Conservation (phyloP, 2,113 vertebrate genomes). For the Protobothrops mucrosquamatus region DNA sequence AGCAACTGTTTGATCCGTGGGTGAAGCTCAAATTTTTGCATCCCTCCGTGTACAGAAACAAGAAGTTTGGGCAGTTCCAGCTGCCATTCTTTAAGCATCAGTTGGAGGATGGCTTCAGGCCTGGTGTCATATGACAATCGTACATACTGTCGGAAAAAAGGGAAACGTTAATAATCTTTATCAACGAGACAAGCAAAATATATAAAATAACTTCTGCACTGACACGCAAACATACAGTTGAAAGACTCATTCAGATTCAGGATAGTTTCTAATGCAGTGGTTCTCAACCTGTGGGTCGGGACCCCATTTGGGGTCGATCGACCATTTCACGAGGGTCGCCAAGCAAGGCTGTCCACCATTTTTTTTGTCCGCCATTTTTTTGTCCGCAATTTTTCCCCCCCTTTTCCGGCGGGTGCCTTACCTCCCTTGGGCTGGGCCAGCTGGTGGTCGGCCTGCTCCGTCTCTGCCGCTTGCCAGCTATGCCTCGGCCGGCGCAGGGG, state of each 20-base stretch:
- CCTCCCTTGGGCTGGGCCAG: no score
- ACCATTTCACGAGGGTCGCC: no score
- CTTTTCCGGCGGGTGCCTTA: no score
- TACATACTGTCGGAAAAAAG: constrained; percentile 78
- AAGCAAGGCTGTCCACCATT: no score
- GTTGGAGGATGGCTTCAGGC: constrained; percentile 90
- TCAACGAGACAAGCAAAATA: constrained; percentile 21
- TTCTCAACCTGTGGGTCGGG: no score
- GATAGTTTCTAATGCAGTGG: neutral
- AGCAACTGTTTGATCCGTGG: constrained; percentile 96
- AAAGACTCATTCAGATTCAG: neutral
- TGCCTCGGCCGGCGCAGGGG: no score
- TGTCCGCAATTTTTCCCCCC: no score
- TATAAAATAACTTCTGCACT: neutral
- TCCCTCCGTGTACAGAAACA: constrained; percentile 96
- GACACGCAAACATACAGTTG: neutral
- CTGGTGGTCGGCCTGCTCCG: no score
- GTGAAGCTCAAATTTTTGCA: constrained; percentile 98
- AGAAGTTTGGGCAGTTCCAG: constrained; percentile 99
- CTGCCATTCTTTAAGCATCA: constrained; percentile 98
- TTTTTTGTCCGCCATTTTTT: no score
- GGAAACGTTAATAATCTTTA: constrained; percentile 17
- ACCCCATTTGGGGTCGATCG: no score
- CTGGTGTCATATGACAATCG: constrained; percentile 90
- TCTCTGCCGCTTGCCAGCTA: no score